Base-by-base conservation (phyloP, 2,888 invertebrate species). In the Hermodice carunculata region DNA sequence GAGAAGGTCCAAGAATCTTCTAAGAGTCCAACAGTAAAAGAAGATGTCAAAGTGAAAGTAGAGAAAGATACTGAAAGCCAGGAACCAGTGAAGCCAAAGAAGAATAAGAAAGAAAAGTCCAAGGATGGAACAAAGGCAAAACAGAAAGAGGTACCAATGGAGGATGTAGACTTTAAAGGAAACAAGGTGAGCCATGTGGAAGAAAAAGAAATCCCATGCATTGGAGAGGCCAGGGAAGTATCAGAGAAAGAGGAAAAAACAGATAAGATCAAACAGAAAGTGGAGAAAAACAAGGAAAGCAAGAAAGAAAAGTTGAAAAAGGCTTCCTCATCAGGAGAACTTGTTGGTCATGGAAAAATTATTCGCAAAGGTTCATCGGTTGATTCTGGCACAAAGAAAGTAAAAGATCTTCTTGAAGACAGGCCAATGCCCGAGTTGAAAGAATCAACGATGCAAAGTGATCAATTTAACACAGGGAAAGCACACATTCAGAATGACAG, bases 71-170 rank as follows among this genome's bases (percentile, higher is more conserved):
- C n/a, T n/a, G 54, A 54, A 17, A 24, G n/a, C 8, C 34, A 32
- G 34, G 42, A 37, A 22, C 54, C 54, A 24, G 34, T 37, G 2
- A 54, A 42, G 29, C 11, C 43, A 8, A 40, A 42, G 17, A 43
- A 54, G 8, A 31, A 14, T 2, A 53, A 53, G 53, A 53, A 34
- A 22, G 53, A 53, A 8, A 22, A 17, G 24, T 1, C 37, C 8
- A 54, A 54, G 28, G 43, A 54, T 17, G 54, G 54, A 6, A 54
- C 40, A 17, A 54, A 54, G 42, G 14, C 54, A 4, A 54, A 54
- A 37, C 22, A 37, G 17, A 54, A 54, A 29, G 11, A 40, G 17
- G 43, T 42, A 28, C 8, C 29, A 14, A 28, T 34, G 11, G 54
- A 54, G 17, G 54, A 54, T 28, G 37, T 11, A 37, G 37, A 37